A percentile compares a stretch with the other conserved stretches of the same genome.
Conservation (phyloP, 2,113 vertebrate species). For the Trogon melanurus region DNA sequence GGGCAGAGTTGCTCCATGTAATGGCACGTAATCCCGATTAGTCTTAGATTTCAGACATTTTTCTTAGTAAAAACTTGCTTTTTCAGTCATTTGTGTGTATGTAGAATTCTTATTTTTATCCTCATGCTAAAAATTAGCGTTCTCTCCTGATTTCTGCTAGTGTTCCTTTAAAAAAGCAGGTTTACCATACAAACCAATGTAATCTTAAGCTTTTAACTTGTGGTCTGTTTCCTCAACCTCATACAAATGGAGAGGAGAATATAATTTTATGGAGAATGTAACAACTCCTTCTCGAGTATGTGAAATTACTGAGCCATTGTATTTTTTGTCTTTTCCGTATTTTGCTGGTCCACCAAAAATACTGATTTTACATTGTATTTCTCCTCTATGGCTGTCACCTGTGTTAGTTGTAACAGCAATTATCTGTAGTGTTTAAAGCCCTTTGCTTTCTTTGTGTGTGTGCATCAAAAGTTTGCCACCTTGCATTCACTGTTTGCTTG, state of each 20-base stretch:
- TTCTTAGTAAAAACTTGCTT: neutral
- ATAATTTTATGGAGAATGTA: neutral
- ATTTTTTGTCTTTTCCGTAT: neutral
- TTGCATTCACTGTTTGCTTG: neutral
- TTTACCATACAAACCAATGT: neutral
- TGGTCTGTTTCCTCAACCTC: neutral
- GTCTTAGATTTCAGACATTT: neutral
- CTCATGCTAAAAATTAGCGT: neutral
- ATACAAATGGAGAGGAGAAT: neutral
- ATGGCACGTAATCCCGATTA: neutral
- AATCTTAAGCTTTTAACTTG: neutral
- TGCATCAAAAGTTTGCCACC: slow-evolving; percentile 20
- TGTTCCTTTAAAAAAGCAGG: neutral
- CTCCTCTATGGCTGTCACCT: neutral
- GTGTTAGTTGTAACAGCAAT: neutral
- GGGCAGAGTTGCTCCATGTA: neutral
- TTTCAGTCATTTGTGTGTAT: neutral
- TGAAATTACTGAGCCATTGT: neutral
- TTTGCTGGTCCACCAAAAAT: neutral
- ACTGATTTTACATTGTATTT: neutral
- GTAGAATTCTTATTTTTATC: neutral
- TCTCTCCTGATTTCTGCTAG: neutral
- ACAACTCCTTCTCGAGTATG: neutral
- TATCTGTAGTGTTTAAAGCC: neutral
- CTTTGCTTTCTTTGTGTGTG: neutral